phyloP scores from a whole-genome alignment of 2,888 invertebrate species.

The Eutolmus rufibarbis region DNA sequence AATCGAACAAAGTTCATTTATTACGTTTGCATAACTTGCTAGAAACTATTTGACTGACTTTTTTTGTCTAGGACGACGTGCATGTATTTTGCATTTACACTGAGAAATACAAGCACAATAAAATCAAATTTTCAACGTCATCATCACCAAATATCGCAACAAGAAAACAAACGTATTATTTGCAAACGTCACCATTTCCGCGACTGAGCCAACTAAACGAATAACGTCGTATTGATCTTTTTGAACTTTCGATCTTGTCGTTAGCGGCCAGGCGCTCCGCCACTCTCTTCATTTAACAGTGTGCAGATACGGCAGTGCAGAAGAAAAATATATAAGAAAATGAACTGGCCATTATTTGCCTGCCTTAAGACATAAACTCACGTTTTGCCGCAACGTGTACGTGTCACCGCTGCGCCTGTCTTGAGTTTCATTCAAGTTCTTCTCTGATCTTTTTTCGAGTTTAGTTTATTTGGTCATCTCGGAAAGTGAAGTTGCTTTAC shows the following conservation, averaged over 20 bases:
- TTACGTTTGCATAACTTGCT: neutral
- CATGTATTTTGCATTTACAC: neutral
- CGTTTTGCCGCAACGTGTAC: constrained; percentile 39
- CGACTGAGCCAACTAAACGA: neutral
- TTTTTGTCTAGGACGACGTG: neutral
- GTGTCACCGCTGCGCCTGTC: constrained; percentile 48
- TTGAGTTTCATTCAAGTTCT: constrained; percentile 58
- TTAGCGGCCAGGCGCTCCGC: neutral
- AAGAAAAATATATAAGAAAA: constrained; percentile 26
- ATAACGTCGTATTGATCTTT: constrained; percentile 12
- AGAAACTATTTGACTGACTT: neutral
- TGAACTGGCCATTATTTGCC: constrained; percentile 25
- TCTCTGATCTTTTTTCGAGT: constrained; percentile 43
- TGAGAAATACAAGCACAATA: too few species aligned
- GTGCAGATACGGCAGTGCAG: neutral
- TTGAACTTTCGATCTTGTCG: neutral
- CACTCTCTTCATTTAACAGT: neutral
- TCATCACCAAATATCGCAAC: neutral
- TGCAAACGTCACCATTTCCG: neutral
- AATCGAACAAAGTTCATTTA: neutral
- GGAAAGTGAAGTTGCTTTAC: constrained; percentile 60
- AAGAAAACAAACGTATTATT: neutral
- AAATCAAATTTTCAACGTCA: neutral
- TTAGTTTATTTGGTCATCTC: constrained; percentile 61
- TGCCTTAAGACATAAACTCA: constrained; percentile 34